phyloP scores from a whole-genome alignment of 1,140 invertebrate species.

The Triops longicaudatus region DNA sequence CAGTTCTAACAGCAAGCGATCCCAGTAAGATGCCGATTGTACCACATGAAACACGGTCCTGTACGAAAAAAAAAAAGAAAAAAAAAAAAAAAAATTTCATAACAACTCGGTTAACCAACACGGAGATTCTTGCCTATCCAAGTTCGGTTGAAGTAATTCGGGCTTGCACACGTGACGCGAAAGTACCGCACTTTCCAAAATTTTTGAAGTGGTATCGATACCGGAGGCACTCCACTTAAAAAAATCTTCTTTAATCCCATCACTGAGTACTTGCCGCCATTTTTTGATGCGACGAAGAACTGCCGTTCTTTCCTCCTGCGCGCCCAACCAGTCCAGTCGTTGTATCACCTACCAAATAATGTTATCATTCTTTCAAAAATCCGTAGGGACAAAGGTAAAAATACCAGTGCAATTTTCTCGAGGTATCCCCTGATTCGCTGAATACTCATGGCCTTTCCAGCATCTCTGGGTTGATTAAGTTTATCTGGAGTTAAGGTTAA shows the following conservation, averaged over 20 bases:
- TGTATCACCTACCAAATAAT: constrained; percentile 10
- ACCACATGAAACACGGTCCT: constrained; percentile 21
- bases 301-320: background rate
- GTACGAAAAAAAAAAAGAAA: background rate
- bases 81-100: background rate
- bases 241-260: constrained; percentile 20
- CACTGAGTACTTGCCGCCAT: constrained; percentile 12
- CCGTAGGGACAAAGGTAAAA: background rate
- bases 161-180: constrained; percentile 10
- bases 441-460: background rate
- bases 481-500: background rate
- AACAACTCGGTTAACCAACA: background rate
- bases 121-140: background rate
- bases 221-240: background rate
- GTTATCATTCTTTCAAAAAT: background rate
- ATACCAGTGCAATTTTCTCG: constrained; percentile 20
- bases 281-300: constrained; percentile 8
- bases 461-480: constrained; percentile 8
- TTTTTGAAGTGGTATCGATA: background rate
- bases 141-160: constrained; percentile 20
- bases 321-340: background rate
- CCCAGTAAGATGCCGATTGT: constrained; percentile 14
- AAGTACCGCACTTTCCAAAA: background rate
- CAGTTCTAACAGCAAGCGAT: constrained; percentile 16
- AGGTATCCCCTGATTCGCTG: constrained; percentile 17